Evolutionary conservation across 2,113 vertebrate species (phyloP).

Genomic region (Dunckerocampus dactyliophorus): DNA sequence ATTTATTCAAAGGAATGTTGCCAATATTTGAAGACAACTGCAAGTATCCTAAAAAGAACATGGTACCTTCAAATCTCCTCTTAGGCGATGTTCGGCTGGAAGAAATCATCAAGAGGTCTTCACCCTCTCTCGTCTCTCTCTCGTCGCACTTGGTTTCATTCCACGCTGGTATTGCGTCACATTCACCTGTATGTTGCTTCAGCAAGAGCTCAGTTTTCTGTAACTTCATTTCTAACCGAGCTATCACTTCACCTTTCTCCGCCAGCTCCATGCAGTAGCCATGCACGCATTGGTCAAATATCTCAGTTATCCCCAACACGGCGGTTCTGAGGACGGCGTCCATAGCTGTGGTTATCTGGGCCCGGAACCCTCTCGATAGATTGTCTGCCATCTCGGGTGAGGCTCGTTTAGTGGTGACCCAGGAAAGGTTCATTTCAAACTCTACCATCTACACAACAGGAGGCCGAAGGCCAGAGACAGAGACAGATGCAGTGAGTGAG

Average conservation of each 20-base stretch:
- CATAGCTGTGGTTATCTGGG: constrained; percentile 54
- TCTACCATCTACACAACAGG: neutral
- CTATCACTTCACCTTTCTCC: constrained; percentile 45
- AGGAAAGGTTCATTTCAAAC: neutral
- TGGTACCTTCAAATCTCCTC: constrained; percentile 46
- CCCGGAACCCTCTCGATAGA: constrained; percentile 26
- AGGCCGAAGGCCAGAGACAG: neutral
- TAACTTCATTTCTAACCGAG: constrained; percentile 47
- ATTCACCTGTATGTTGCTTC: neutral
- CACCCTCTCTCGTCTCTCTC: neutral
- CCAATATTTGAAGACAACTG: neutral
- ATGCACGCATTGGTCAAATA: constrained; percentile 54
- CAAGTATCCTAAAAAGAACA: neutral
- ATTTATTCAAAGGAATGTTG: too few relatives aligned
- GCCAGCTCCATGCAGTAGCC: constrained; percentile 49
- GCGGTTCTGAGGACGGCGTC: constrained; percentile 41
- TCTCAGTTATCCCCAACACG: constrained; percentile 44
- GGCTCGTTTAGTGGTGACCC: neutral
- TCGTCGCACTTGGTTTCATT: neutral
- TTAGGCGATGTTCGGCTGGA: constrained; percentile 15
- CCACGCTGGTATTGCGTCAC: neutral
- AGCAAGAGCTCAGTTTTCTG: constrained; percentile 37
- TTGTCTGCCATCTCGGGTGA: constrained; percentile 48
- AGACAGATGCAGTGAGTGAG: neutral
- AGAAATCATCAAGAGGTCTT: neutral